phyloP scores from a whole-genome alignment of 53 echinoderm and acorn worm species.

The Henricia sp. region DNA sequence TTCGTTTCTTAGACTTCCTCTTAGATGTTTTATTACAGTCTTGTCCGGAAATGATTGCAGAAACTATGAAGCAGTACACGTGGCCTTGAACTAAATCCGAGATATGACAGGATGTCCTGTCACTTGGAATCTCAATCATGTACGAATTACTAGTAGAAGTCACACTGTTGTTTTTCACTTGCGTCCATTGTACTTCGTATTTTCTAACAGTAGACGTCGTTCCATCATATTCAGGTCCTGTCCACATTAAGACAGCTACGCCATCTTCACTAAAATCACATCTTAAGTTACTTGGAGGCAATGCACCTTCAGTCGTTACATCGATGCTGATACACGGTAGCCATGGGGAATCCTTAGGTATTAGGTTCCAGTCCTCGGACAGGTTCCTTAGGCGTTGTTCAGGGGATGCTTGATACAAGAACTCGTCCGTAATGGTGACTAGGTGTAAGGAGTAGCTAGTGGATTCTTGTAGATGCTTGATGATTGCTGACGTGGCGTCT shows the following conservation, averaged over 20 bases:
- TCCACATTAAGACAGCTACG: slow-evolving; percentile 62
- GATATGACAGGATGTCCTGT: slow-evolving; percentile 49
- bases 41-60: slow-evolving; percentile 45
- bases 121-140: slow-evolving; percentile 39
- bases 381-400: slow-evolving; percentile 38
- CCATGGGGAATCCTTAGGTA: slow-evolving; percentile 61
- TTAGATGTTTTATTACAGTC: neutral
- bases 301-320: slow-evolving; percentile 62
- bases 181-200: slow-evolving; percentile 69
- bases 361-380: slow-evolving; percentile 64
- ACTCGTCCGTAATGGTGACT: slow-evolving; percentile 81
- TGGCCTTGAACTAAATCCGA: slow-evolving; percentile 46
- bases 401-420: slow-evolving; percentile 59
- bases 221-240: slow-evolving; percentile 29
- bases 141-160: slow-evolving; percentile 20
- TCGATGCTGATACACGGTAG: slow-evolving; percentile 61
- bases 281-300: slow-evolving; percentile 66
- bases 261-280: slow-evolving; percentile 18
- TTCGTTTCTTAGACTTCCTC: slow-evolving; percentile 28
- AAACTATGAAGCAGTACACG: slow-evolving; percentile 63
- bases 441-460: slow-evolving; percentile 67
- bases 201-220: slow-evolving; percentile 17
- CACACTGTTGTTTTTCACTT: slow-evolving; percentile 5
- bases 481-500: slow-evolving; percentile 62
- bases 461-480: slow-evolving; percentile 68